These are phyloP conservation scores for Larimichthys polyactis DNA, from an alignment of 2,113 vertebrate genomes.

Conservation along the genomic window DNA sequence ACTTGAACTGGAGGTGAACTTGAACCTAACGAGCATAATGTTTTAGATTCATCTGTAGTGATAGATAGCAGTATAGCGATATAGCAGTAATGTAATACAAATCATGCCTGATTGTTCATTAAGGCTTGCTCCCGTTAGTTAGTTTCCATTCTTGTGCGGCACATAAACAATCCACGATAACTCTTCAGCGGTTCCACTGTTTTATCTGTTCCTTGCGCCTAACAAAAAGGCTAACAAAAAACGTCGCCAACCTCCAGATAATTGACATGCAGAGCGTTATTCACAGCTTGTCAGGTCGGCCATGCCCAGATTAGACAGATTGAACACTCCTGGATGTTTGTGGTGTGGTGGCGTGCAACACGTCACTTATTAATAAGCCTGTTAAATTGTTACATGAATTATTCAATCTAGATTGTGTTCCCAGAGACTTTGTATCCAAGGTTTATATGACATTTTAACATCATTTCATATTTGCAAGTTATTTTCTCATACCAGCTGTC, in stretches of 20 bases:
- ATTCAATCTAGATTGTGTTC: constrained; percentile 20
- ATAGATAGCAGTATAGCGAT: no score
- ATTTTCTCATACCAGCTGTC: constrained; percentile 31
- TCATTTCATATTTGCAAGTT: constrained; percentile 31
- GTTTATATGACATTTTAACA: constrained; percentile 42
- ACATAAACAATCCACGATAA: neutral
- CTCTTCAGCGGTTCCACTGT: neutral
- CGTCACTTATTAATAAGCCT: constrained; percentile 18
- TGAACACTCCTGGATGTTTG: neutral
- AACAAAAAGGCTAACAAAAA: no score
- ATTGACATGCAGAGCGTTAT: neutral
- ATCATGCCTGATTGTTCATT: neutral
- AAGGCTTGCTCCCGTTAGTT: no score
- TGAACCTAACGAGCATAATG: neutral
- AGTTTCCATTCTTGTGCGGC: neutral
- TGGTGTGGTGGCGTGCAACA: neutral
- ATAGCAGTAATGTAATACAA: neutral
- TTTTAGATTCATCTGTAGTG: neutral
- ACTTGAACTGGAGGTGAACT: neutral
- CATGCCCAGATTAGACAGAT: neutral
- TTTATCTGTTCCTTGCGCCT: neutral
- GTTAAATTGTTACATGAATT: constrained; percentile 31
- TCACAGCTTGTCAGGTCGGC: neutral
- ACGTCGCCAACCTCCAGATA: no score
- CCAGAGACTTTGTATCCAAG: constrained; percentile 13